Evolutionary conservation across 2,888 invertebrate species (phyloP), one percentile per base, ranked within the genome.

Genomic region (Monopis laevigella): DNA sequence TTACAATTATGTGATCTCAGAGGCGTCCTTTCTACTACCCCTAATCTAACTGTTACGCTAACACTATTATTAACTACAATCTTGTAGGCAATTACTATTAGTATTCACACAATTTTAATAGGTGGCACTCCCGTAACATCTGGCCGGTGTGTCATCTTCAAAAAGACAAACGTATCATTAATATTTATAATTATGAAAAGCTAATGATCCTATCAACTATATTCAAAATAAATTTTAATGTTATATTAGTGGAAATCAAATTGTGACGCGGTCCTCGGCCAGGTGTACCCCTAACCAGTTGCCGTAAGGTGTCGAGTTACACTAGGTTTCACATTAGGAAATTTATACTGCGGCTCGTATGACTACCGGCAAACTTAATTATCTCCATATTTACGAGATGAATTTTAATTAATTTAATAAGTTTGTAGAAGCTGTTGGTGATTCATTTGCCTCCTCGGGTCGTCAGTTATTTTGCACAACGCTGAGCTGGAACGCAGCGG

Each of bases 281-380:
- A 71, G 77, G 73, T 77, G 75, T 64, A 60, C 55, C 50, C 55
- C 62, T 27, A 65, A 71, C 74, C 70, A 54, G 74, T 68, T 61
- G 59, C 51, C 52, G 58, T 55, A 54, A 44, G 65, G 71, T 36
- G 62, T 80, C 74, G 59, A 47, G 59, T 78, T 80, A 72, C 78
- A 69, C 63, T 65, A 69, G 75, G 74, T 77, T 77, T 77, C 77
- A 77, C 73, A 73, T 78, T 77, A 73, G 73, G 72, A 75, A 77
- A 78, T 74, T 71, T 75, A 77, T 77, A 75, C 74, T 69, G n/a
- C 36, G 63, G 63, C 74, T 77, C 78, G 57, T 62, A 62, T 73
- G 66, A 74, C 77, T 73, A 74, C 71, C 56, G 67, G 65, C 66
- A 54, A 48, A 67, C 68, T 63, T 73, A 70, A 74, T 78, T 72